Evolutionary conservation across 2,888 invertebrate species (phyloP).

Genomic region (Cosmia pyralina): DNA sequence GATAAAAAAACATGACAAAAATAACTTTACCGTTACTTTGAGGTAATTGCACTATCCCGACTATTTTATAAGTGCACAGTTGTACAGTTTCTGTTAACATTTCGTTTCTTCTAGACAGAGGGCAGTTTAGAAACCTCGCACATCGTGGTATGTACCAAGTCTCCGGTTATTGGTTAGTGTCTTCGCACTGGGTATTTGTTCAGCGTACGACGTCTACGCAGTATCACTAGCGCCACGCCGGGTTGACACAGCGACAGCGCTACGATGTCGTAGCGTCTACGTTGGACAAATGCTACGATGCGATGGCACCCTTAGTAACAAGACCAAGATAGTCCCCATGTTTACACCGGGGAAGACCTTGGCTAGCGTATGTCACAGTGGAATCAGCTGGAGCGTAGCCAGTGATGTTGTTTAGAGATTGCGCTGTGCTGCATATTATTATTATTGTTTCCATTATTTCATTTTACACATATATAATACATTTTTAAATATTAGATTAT

Average conservation of each 20-base stretch:
- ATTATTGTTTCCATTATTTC: too few species aligned
- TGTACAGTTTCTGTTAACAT: slow-evolving; percentile 13
- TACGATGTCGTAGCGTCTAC: not conserved
- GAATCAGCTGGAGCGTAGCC: slow-evolving; percentile 60
- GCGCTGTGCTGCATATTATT: slow-evolving; percentile 33
- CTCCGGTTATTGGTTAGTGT: slow-evolving; percentile 12
- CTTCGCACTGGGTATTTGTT: slow-evolving; percentile 1
- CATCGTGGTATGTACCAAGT: slow-evolving; percentile 45
- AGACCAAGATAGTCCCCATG: slow-evolving; percentile 21
- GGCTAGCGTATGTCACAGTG: slow-evolving; percentile 35
- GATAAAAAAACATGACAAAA: not conserved
- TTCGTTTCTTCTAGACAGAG: slow-evolving; percentile 52
- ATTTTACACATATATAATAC: too few species aligned
- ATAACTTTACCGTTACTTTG: not conserved
- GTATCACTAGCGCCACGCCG: not conserved
- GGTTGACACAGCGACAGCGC: not conserved
- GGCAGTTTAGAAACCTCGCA: slow-evolving; percentile 33
- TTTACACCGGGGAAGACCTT: slow-evolving; percentile 49
- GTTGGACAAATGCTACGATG: slow-evolving; percentile 6
- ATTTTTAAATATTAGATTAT: too few species aligned
- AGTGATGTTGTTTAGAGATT: slow-evolving; percentile 55
- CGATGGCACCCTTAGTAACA: slow-evolving; percentile 20
- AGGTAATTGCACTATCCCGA: not conserved
- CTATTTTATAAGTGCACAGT: not conserved
- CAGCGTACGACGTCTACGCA: not conserved